Conservation (phyloP, 2,797 vertebrate genomes). For the Ibycter americanus region DNA sequence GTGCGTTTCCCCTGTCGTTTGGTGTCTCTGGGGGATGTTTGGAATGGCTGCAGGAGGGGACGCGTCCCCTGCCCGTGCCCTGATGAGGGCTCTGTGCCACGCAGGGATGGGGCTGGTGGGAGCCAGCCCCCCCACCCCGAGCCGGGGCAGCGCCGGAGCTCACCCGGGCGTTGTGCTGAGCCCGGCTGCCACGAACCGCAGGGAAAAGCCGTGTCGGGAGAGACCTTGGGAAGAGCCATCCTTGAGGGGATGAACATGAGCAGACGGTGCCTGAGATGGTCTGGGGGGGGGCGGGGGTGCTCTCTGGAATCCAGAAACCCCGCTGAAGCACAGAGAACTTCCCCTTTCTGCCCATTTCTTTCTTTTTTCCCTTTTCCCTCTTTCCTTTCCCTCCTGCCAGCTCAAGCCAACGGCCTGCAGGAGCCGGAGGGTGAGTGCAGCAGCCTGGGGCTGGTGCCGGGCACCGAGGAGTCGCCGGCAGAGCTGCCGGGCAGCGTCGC, state of each 20-base stretch:
- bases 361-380: not conserved
- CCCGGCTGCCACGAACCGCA: accelerated
- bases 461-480: slow-evolving; percentile 67
- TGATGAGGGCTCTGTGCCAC: not conserved
- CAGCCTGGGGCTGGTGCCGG: slow-evolving; percentile 67
- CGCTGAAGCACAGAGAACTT: not conserved
- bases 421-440: slow-evolving; percentile 69
- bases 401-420: slow-evolving; percentile 21
- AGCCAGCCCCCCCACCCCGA: not conserved
- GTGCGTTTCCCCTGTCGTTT: accelerated
- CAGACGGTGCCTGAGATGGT: not conserved
- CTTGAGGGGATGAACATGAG: not conserved
- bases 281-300: accelerated
- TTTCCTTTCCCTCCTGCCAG: not conserved
- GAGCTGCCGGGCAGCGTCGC: slow-evolving; percentile 72
- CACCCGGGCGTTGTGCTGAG: not conserved
- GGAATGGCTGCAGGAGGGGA: not conserved
- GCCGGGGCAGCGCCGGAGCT: too few relatives aligned
- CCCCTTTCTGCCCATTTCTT: not conserved
- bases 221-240: not conserved
- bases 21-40: not conserved
- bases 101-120: not conserved
- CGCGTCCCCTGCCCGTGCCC: not conserved
- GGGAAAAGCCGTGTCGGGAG: not conserved
- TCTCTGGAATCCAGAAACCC: not conserved